Evolutionary conservation across 1,140 invertebrate species (phyloP).

Genomic region (Thalassaphorura encarpata): DNA sequence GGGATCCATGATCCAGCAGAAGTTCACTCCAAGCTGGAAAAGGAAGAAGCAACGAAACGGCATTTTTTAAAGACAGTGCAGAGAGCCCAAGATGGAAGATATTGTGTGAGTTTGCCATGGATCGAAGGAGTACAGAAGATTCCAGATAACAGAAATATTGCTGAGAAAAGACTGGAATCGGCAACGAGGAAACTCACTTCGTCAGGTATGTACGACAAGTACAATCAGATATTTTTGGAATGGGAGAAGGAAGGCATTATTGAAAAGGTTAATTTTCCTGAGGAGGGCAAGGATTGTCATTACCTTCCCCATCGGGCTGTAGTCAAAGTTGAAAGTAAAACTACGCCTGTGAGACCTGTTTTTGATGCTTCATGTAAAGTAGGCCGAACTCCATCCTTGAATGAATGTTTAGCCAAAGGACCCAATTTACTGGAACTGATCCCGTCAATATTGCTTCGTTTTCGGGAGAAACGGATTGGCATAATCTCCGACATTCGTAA

Average conservation of each 20-base stretch:
- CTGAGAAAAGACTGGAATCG: slow-evolving; percentile 8
- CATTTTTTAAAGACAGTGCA: slow-evolving; percentile 21
- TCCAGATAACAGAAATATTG: slow-evolving; percentile 6
- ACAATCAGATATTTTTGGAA: slow-evolving; percentile 14
- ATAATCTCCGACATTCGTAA: slow-evolving; percentile 38
- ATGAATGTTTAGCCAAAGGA: slow-evolving; percentile 37
- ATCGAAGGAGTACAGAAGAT: slow-evolving; percentile 5
- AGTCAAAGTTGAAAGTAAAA: slow-evolving; percentile 14
- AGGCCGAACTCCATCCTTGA: slow-evolving; percentile 34
- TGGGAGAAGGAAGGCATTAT: slow-evolving; percentile 31
- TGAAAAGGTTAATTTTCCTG: background rate
- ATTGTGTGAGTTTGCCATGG: slow-evolving; percentile 21
- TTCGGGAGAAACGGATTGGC: slow-evolving; percentile 36
- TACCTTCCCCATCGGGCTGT: slow-evolving; percentile 16
- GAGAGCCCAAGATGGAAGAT: slow-evolving; percentile 5
- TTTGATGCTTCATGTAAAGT: slow-evolving; percentile 24
- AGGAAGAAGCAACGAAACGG: slow-evolving; percentile 1
- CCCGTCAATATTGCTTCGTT: slow-evolving; percentile 36
- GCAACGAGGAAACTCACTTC: slow-evolving; percentile 9
- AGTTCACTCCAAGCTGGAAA: slow-evolving; percentile 8
- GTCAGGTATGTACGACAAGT: background rate
- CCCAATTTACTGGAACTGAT: slow-evolving; percentile 38
- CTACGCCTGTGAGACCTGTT: slow-evolving; percentile 32
- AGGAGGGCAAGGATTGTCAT: background rate
- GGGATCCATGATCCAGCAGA: slow-evolving; percentile 25